Evolutionary conservation across 2,797 vertebrate genomes (phyloP).

Genomic region (Ficedula albicollis): DNA sequence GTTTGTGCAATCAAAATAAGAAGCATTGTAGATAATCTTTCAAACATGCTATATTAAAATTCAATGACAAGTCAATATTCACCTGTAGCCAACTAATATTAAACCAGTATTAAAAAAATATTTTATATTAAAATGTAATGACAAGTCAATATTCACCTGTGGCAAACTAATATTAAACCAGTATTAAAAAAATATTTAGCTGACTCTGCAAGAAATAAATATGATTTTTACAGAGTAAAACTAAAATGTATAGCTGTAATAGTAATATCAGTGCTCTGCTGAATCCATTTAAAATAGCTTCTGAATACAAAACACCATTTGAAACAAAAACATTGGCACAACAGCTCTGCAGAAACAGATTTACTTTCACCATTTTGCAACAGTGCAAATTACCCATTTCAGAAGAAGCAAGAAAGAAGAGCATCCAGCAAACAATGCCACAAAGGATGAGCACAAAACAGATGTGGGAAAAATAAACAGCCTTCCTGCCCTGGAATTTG

Average conservation of each 20-base stretch:
- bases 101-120: not conserved
- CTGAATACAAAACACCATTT: not conserved
- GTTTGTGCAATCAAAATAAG: not conserved
- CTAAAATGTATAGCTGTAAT: not conserved
- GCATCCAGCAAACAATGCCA: conserved; percentile 83
- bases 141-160: not conserved
- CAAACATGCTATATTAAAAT: not conserved
- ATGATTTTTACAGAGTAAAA: not conserved
- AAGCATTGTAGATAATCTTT: not conserved
- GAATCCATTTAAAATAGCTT: not conserved
- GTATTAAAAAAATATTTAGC: not conserved
- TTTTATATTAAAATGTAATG: not conserved
- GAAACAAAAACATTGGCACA: conserved; percentile 47
- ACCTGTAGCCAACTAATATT: not conserved
- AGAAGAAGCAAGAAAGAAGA: conserved; percentile 69
- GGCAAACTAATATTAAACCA: not conserved
- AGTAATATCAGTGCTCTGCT: not conserved
- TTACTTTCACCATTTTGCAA: conserved; percentile 71
- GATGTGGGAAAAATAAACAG: conserved; percentile 99
- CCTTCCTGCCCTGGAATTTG: conserved; percentile 87
- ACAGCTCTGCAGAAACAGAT: conserved; percentile 36
- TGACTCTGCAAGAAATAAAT: not conserved
- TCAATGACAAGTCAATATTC: not conserved
- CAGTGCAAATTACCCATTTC: conserved; percentile 75
- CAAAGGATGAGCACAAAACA: conserved; percentile 84